A percentile compares a stretch with the other conserved stretches of the same genome.
phyloP scores from a whole-genome alignment of 2,797 vertebrate species.

The Dermochelys coriacea region DNA sequence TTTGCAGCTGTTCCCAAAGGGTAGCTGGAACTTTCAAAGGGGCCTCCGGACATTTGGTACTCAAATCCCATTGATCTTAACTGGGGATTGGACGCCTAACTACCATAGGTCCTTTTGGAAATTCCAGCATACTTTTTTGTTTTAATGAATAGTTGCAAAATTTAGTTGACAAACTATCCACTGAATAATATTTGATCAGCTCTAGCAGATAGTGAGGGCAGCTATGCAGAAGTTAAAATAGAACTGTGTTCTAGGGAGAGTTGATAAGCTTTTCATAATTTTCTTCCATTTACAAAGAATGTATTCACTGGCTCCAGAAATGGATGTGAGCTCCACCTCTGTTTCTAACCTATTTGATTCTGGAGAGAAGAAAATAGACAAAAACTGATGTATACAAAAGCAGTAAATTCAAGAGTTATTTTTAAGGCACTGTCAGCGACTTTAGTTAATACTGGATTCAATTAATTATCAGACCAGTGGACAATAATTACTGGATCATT shows the following conservation, averaged over 20 bases:
- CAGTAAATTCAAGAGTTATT: not conserved
- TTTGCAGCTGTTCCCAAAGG: not conserved
- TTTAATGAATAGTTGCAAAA: not conserved
- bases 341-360: not conserved
- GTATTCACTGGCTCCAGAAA: not conserved
- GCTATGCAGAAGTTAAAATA: not conserved
- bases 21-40: not conserved
- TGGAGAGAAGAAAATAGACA: not conserved
- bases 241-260: not conserved
- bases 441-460: not conserved
- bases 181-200: not conserved
- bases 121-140: not conserved
- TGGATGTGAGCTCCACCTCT: not conserved
- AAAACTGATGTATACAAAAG: not conserved
- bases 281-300: not conserved
- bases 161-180: not conserved
- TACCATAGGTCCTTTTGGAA: not conserved
- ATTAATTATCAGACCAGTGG: not conserved
- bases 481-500: not conserved
- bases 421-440: not conserved
- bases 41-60: not conserved
- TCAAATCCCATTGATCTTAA: not conserved
- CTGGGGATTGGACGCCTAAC: not conserved
- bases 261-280: not conserved
- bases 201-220: not conserved